phyloP scores from a whole-genome alignment of 2,113 vertebrate species.

The western clawed frog (Xenopus tropicalis) region DNA sequence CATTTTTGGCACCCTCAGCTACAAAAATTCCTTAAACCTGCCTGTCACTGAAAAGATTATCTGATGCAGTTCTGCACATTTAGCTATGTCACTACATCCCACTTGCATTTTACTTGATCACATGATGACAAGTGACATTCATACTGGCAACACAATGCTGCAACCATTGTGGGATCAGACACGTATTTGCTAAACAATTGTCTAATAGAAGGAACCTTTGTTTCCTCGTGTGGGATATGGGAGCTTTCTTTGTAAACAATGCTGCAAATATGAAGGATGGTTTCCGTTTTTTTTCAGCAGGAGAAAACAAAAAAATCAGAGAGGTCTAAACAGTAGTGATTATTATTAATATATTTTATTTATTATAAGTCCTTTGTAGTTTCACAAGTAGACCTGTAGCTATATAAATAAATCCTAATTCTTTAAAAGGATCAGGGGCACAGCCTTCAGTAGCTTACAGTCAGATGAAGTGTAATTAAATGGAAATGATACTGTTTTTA shows the following conservation, averaged over 20 bases:
- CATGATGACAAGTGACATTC: slow-evolving; percentile 14
- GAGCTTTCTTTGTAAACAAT: slow-evolving; percentile 23
- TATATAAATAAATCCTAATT: no score
- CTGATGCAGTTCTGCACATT: neutral
- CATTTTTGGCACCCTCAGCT: no score
- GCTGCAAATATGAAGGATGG: slow-evolving; percentile 10
- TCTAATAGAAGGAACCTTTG: neutral
- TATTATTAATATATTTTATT: no score
- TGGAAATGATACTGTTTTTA: no score
- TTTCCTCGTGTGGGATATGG: neutral
- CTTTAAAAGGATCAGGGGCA: no score
- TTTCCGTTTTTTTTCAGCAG: neutral
- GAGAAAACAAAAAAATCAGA: no score
- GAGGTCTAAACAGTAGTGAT: no score
- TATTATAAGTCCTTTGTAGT: no score
- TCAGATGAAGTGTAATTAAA: no score
- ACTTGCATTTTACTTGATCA: slow-evolving; percentile 4
- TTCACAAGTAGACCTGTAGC: no score
- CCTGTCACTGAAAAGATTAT: neutral
- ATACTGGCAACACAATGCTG: neutral
- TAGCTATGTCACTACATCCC: slow-evolving; percentile 8
- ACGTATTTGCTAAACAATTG: slow-evolving; percentile 1
- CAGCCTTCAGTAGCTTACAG: no score
- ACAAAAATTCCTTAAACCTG: no score
- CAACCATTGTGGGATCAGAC: neutral